Percentiles rank a stretch among this genome's conserved stretches.
phyloP scores from a whole-genome alignment of 2,113 vertebrate genomes.

The Bucco capensis region DNA sequence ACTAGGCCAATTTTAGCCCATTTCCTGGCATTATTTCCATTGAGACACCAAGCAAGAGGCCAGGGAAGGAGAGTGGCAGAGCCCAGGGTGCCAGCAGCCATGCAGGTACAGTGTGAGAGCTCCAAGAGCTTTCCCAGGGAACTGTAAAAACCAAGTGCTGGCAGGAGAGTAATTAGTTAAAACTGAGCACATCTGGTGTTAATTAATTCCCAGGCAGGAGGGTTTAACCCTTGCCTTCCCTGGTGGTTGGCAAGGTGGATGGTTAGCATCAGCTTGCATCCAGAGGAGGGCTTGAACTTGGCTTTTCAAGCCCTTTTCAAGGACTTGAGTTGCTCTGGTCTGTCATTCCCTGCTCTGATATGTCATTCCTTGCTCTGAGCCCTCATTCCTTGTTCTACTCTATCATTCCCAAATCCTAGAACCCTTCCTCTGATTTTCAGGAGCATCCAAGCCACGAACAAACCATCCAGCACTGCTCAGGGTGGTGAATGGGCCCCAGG shows the following conservation, averaged over 20 bases:
- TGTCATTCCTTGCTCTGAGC: background rate
- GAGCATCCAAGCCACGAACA: accelerated
- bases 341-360: background rate
- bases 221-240: constrained; percentile 58
- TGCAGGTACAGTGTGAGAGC: background rate
- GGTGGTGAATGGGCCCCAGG: accelerated
- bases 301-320: background rate
- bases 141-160: constrained; percentile 18
- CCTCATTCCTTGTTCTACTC: background rate
- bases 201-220: constrained; percentile 60
- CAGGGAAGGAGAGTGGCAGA: background rate
- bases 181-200: constrained; percentile 61
- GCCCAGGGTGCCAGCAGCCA: background rate
- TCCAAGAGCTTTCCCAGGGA: background rate
- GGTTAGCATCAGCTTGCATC: background rate
- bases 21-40: background rate
- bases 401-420: background rate
- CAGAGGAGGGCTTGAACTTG: background rate
- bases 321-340: background rate
- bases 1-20: background rate
- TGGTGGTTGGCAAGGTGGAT: background rate
- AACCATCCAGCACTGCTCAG: background rate
- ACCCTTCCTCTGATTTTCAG: background rate
- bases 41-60: background rate
- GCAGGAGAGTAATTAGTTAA: constrained; percentile 72